Evolutionary conservation across 2,797 vertebrate species (phyloP).

Genomic region (Simalia tracyae): DNA sequence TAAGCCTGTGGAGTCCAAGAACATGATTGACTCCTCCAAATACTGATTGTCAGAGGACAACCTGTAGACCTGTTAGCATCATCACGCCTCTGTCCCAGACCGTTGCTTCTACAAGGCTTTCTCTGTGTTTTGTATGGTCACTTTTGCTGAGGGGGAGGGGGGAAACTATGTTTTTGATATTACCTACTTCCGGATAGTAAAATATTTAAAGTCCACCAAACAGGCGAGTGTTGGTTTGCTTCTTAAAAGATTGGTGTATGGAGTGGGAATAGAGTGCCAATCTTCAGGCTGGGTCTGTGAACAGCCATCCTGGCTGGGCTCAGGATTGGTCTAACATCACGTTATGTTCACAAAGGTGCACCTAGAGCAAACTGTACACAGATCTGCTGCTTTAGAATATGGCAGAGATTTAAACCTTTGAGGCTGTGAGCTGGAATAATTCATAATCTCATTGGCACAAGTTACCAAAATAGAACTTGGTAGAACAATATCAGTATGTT

Average conservation of each 20-base stretch:
- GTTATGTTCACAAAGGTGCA: rapidly evolving
- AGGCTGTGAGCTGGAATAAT: neutral
- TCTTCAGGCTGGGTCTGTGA: neutral
- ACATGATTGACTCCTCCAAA: slow-evolving; percentile 12
- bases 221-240: neutral
- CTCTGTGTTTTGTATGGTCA: slow-evolving; percentile 59
- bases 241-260: neutral
- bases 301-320: neutral
- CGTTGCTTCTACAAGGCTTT: slow-evolving; percentile 49
- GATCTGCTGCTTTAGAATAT: neutral
- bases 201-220: slow-evolving; percentile 55
- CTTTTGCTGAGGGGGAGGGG: slow-evolving; percentile 51
- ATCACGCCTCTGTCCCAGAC: slow-evolving; percentile 34
- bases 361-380: neutral
- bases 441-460: neutral
- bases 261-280: rapidly evolving
- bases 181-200: slow-evolving; percentile 57
- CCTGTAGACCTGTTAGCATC: neutral
- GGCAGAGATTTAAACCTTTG: neutral
- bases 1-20: slow-evolving; percentile 34
- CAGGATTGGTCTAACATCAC: too few relatives aligned
- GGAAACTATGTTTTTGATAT: slow-evolving; percentile 59
- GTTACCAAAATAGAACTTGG: too few relatives aligned
- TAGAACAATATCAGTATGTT: too few relatives aligned
- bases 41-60: slow-evolving; percentile 14